phyloP scores from a whole-genome alignment of 2,113 vertebrate genomes.

The Ceyx cyanopectus region DNA sequence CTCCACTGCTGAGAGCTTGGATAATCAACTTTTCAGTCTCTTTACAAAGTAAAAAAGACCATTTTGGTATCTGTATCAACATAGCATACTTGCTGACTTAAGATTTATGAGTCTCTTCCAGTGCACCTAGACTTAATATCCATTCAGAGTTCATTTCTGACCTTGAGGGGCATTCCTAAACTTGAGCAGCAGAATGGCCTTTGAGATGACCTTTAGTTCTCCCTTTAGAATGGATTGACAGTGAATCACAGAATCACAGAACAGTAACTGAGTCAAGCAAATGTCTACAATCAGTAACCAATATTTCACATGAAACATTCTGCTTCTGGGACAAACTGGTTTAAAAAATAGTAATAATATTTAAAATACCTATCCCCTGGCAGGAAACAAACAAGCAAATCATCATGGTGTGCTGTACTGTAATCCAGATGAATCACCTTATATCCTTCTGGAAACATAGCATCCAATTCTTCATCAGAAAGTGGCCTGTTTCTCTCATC shows the following conservation, averaged over 20 bases:
- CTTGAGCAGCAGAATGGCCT: not conserved
- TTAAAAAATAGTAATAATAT: not conserved
- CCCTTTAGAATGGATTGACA: not conserved
- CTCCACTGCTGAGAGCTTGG: not conserved
- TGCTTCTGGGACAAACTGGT: not conserved
- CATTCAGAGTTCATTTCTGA: not conserved
- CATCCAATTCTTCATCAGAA: constrained; percentile 96
- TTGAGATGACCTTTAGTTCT: not conserved
- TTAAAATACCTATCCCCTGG: not conserved
- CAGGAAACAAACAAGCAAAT: not conserved
- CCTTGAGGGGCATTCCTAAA: not conserved
- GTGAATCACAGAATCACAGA: not conserved
- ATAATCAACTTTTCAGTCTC: not conserved
- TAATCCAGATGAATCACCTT: constrained; percentile 79
- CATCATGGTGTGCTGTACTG: not conserved
- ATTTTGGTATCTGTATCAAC: not conserved
- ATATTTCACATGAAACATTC: not conserved
- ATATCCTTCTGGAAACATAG: constrained; percentile 99
- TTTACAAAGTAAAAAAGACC: not conserved
- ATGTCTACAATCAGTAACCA: not conserved
- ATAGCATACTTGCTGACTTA: not conserved
- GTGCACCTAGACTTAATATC: not conserved
- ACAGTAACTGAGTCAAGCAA: not conserved
- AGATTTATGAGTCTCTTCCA: not conserved
- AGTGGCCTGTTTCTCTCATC: constrained; percentile 97